Evolutionary conservation across 2,888 invertebrate species (phyloP), one percentile per base, ranked within the genome.

Genomic region (Dysmachus trigonus): DNA sequence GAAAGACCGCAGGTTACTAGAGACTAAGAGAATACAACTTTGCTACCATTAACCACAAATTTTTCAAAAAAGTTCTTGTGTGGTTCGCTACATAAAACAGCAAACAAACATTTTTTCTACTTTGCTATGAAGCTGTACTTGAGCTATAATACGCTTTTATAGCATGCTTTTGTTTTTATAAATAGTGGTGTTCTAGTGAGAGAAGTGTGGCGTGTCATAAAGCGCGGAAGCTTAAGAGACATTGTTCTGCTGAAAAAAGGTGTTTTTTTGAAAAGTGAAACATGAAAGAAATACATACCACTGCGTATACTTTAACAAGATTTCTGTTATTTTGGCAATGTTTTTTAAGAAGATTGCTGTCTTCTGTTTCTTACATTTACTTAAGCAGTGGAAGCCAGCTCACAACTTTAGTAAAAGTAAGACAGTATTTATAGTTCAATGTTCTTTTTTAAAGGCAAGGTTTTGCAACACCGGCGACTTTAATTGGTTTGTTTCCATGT

Each of bases 381-480:
- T 73, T 31, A 33, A 33, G 35, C 2, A 0, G 33, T 72, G 13
- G 73, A 35, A 73, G 31, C 27, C n/a, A 33, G 53, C 30, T 51
- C 33, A 30, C 30, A 15, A 53, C 27, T 53, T 81, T 81, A 51
- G 51, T 7, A 7, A 35, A 18, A 41, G 30, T 10, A 77, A 27
- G 27, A 13, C 5, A 6, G 10, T 8, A 10, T 13, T 77, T 22
- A n/a, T n/a, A n/a, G 7, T 15, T 38, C 18, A 13, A 83, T 83
- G 83, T 83, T 83, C 83, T 83, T 83, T 83, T 83, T 83, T 83
- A 83, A 83, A 83, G 83, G 83, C 71, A 72, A 22, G 83, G 83
- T 83, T 83, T 83, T 83, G 22, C 35, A 22, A 31, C 72, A 33
- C 72, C 31, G 51, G 51, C 51, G 51, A 51, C 51, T 51, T 51